Evolutionary conservation across 2,888 invertebrate species (phyloP), one percentile per base, ranked within the genome.

Genomic region (Lycia hirtaria): DNA sequence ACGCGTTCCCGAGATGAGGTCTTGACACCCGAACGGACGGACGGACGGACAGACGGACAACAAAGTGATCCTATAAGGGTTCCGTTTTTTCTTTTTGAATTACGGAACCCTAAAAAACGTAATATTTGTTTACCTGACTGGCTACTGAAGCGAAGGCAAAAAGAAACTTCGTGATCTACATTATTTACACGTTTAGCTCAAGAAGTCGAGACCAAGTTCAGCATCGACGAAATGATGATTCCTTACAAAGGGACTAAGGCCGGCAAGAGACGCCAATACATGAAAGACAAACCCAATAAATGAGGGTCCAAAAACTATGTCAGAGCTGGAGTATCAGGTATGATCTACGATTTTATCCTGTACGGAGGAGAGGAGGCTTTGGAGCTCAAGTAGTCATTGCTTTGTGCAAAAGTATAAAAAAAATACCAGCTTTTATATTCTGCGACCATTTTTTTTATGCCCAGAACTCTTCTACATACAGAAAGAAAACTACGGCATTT

Each of bases 171-270:
- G n/a, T n/a, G n/a, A n/a, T n/a, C n/a, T n/a, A n/a, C n/a, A n/a
- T n/a, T n/a, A n/a, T n/a, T n/a, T n/a, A n/a, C n/a, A n/a, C n/a
- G n/a, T n/a, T n/a, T n/a, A n/a, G n/a, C n/a, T 15, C 33, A 33
- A 33, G 15, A 15, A 33, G 1, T 4, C 14, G 33, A 33, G 2
- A 33, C 5, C 7, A 33, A 15, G 15, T 75, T 54, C 47, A 64
- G 67, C 19, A 65, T 80, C 0, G 76, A 77, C 40, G 75, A 80
- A 52, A 74, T 74, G 73, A 76, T 77, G 69, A 64, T 78, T 3
- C 60, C 72, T 0, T 79, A 78, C 45, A 77, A 80, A 61, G 76
- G 75, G 0, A 64, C 20, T 3, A 75, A 66, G 55, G 75, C 76
- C 2, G 77, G 73, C 0, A 69, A 57, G 4, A 37, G 72, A 7